Conservation (phyloP, 2,888 invertebrate genomes). For the Drosophila algonquin region DNA sequence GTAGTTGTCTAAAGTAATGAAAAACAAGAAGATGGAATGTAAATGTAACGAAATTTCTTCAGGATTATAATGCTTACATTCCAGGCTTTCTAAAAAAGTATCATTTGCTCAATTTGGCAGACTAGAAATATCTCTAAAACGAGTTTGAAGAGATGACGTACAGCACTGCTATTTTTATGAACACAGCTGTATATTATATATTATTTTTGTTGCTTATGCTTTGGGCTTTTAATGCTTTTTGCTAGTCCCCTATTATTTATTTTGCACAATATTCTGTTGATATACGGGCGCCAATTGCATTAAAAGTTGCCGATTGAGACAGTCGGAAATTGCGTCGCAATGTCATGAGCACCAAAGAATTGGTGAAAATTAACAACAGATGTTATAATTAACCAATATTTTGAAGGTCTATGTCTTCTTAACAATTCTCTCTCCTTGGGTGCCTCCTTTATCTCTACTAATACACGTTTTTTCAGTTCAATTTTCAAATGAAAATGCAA, state of each 20-base stretch:
- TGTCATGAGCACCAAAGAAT: constrained; percentile 1
- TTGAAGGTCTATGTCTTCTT: background rate
- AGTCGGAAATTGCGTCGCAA: constrained; percentile 54
- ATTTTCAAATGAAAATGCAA: background rate
- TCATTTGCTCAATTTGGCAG: too few species aligned
- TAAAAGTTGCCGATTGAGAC: constrained; percentile 17
- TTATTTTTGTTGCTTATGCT: constrained; percentile 22
- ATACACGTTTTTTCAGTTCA: background rate
- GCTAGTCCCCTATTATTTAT: constrained; percentile 36
- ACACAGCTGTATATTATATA: background rate
- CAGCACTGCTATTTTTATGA: too few species aligned
- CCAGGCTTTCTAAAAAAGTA: too few species aligned
- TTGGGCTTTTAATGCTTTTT: constrained; percentile 41
- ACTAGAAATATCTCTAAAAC: too few species aligned
- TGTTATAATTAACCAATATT: too few species aligned
- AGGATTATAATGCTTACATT: too few species aligned
- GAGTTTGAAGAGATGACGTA: too few species aligned
- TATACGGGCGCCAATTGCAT: constrained; percentile 42
- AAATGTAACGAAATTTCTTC: too few species aligned
- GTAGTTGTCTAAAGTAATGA: too few species aligned
- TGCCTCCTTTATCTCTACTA: background rate
- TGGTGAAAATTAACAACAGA: constrained; percentile 11
- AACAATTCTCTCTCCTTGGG: background rate
- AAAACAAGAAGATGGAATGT: too few species aligned
- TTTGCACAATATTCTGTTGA: constrained; percentile 52